A percentile compares a stretch with the other conserved stretches of the same genome.
phyloP scores from a whole-genome alignment of 2,888 invertebrate species.

The Brassicogethes aeneus region DNA sequence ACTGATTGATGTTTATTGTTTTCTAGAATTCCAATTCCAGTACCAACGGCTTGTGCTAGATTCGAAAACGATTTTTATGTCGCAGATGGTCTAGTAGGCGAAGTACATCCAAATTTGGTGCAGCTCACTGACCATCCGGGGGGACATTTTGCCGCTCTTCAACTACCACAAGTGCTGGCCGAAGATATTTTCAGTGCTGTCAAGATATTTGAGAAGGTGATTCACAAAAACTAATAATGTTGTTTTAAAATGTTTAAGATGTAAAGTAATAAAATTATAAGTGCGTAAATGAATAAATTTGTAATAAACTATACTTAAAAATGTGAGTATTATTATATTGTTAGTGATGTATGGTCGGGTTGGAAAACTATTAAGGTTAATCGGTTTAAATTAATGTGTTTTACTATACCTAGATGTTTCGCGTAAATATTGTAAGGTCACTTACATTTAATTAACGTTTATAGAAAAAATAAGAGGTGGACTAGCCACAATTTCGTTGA shows the following conservation, averaged over 20 bases:
- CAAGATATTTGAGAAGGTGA: slow-evolving; percentile 36
- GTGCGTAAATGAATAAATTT: no score
- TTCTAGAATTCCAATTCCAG: slow-evolving; percentile 51
- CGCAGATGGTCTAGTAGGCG: slow-evolving; percentile 49
- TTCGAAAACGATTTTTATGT: slow-evolving; percentile 59
- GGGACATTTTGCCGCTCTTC: slow-evolving; percentile 80
- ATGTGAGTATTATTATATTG: no score
- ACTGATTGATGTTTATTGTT: background rate
- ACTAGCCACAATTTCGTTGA: no score
- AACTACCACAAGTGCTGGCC: slow-evolving; percentile 61
- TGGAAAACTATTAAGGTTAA: no score
- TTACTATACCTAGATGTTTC: no score
- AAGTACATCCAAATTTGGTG: slow-evolving; percentile 56
- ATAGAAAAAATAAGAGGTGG: no score
- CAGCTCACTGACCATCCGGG: slow-evolving; percentile 54
- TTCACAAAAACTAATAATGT: slow-evolving; percentile 5
- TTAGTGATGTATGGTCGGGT: no score
- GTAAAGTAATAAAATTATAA: no score
- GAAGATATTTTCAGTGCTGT: slow-evolving; percentile 59
- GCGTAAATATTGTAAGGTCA: no score
- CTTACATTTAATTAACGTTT: no score
- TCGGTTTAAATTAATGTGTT: no score
- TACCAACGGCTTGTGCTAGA: slow-evolving; percentile 66
- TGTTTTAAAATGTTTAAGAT: background rate
- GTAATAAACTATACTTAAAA: no score